Evolutionary conservation across 30 jellyfish, hydroid and myxozoan species (phyloP), one percentile per base, ranked within the genome.

Genomic region (Chironex yamaguchii): DNA sequence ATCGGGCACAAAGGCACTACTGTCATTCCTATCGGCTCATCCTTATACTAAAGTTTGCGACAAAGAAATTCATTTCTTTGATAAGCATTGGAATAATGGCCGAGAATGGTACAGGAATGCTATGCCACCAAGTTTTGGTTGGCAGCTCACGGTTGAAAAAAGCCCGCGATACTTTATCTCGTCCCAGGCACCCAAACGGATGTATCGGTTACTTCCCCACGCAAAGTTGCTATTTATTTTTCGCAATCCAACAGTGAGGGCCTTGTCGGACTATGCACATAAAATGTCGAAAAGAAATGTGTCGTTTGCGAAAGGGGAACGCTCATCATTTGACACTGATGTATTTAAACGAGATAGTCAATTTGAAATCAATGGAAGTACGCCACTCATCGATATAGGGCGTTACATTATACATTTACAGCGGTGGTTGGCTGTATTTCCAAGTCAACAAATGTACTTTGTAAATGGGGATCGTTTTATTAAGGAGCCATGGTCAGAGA

Each of bases 1-100:
- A 58, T 85, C 97, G 13, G 99, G 99, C 2, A 95, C 99, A 25
- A 85, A 91, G 58, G 97, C 99, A 9, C 82, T 95, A 27, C 89
- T 89, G 0, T 79, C 96, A n/a, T 95, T 95, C 79, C 89, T 95
- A 13, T 53, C 84, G 1, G 94, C 86, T 22, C 99, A 95, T 36
- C 96, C 97, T 0, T 33, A 52, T 11, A 74, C 89, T 52, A 66
- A 81, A 25, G 85, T 96, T 0, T 67, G 93, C 32, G 90, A 73
- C 4, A 89, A 69, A 35, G 99, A 95, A 63, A 89, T 89, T 63
- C 97, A 89, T 74, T 95, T 89, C 73, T 95, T 95, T 62, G 99
- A 89, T 72, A 85, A 95, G 30, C 71, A 85, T 33, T 93, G 88
- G 66, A 66, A 49, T 0, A 42, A 33, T 20, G 99, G 99, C 3